Conservation (phyloP, 2,797 vertebrate species). For the Hyperoplus lanceolatus region DNA sequence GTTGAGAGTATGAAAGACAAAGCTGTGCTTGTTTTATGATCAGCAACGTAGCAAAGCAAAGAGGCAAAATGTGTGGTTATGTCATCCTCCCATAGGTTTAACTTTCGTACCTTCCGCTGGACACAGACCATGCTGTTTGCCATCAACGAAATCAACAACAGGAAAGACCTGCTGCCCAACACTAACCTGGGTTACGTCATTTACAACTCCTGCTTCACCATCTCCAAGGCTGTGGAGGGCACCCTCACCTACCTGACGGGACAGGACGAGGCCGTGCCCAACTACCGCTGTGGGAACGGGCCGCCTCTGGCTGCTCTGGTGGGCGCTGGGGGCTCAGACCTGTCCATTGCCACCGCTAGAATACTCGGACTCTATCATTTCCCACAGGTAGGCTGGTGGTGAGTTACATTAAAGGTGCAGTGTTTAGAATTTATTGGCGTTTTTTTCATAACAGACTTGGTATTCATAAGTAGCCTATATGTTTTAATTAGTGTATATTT, state of each 20-base stretch:
- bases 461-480: too few relatives aligned
- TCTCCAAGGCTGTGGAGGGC: conserved; percentile 90
- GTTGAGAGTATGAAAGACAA: neutral
- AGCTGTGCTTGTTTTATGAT: neutral
- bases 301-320: conserved; percentile 86
- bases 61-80: neutral
- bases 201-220: conserved; percentile 91
- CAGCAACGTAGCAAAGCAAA: neutral
- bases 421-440: too few relatives aligned
- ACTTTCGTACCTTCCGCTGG: conserved; percentile 90
- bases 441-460: too few relatives aligned
- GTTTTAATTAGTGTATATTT: too few relatives aligned
- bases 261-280: conserved; percentile 90
- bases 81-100: conserved; percentile 82
- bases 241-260: conserved; percentile 89
- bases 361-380: conserved; percentile 91
- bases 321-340: conserved; percentile 88
- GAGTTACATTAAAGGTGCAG: neutral
- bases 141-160: conserved; percentile 87
- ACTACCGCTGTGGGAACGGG: conserved; percentile 88
- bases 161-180: conserved; percentile 82
- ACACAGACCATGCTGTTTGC: conserved; percentile 91
- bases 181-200: conserved; percentile 89
- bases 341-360: conserved; percentile 90
- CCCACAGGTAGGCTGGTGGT: conserved; percentile 82